phyloP scores from a whole-genome alignment of 1,140 invertebrate species.

The Agraylea sexmaculata region DNA sequence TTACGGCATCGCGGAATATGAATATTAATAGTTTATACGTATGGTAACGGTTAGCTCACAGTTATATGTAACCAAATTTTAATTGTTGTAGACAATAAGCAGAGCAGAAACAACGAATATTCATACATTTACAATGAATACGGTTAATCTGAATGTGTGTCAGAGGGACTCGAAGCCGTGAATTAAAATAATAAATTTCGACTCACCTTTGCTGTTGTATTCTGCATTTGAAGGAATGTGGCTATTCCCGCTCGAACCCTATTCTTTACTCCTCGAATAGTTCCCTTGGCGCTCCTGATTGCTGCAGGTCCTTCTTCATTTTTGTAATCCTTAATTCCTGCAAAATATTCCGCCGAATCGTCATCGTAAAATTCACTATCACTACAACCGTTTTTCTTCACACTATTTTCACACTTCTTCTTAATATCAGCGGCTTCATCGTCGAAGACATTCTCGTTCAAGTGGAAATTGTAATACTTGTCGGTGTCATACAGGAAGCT shows the following conservation, averaged over 20 bases:
- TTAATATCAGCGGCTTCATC: conserved; percentile 30
- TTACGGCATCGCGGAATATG: too few species aligned
- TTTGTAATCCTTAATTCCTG: conserved; percentile 66
- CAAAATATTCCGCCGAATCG: conserved; percentile 58
- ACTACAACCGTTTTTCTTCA: conserved; percentile 26
- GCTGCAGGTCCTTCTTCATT: conserved; percentile 52
- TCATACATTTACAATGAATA: too few species aligned
- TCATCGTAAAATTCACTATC: conserved; percentile 34
- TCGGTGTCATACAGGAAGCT: conserved; percentile 56
- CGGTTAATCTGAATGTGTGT: too few species aligned
- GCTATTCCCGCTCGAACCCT: conserved; percentile 86
- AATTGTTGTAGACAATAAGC: too few species aligned
- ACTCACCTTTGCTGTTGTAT: conserved; percentile 56
- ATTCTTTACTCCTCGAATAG: conserved; percentile 86
- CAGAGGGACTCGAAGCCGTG: too few species aligned
- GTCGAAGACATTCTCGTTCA: conserved; percentile 60
- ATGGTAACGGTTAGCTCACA: too few species aligned
- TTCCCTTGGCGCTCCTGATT: conserved; percentile 80
- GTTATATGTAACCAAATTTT: too few species aligned
- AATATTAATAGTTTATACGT: too few species aligned
- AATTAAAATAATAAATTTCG: conserved; percentile 7
- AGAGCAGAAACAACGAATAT: too few species aligned
- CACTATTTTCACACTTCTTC: conserved; percentile 24
- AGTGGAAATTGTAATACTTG: conserved; percentile 68
- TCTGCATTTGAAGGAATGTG: conserved; percentile 77